Evolutionary conservation across 2,888 invertebrate species (phyloP).

Genomic region (Disparrhopalites patrizii): DNA sequence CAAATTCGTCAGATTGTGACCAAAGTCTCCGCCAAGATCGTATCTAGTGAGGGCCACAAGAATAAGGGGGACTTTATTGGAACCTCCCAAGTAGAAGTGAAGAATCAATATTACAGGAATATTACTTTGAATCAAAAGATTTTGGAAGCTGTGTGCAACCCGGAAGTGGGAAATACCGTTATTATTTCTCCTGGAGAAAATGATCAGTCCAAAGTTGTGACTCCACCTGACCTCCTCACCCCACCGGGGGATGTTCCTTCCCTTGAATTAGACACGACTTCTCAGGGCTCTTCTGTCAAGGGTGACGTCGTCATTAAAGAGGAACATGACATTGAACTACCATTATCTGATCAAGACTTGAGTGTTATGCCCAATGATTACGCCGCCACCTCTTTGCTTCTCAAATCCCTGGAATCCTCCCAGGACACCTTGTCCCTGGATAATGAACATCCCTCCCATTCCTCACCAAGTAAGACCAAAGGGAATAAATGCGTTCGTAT

Average conservation of each 20-base stretch:
- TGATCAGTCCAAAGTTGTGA: too few species aligned
- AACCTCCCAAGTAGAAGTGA: neutral
- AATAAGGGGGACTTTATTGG: too few species aligned
- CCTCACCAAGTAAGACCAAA: neutral
- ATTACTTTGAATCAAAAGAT: neutral
- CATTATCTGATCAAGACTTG: too few species aligned
- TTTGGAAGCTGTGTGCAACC: neutral
- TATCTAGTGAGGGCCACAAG: neutral
- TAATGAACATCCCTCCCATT: too few species aligned
- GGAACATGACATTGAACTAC: too few species aligned
- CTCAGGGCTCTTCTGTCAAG: neutral
- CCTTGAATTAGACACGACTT: neutral
- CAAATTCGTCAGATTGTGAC: conserved; percentile 1
- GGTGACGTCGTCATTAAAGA: neutral
- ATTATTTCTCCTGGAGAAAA: too few species aligned
- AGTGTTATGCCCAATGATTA: too few species aligned
- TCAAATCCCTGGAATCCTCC: too few species aligned
- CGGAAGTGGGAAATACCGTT: neutral
- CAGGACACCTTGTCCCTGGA: too few species aligned
- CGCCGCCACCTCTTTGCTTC: too few species aligned
- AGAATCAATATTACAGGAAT: neutral
- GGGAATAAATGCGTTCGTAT: conserved; percentile 3
- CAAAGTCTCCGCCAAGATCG: neutral
- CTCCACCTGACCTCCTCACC: too few species aligned
- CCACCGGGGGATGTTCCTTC: too few species aligned